Evolutionary conservation across 2,888 invertebrate genomes (phyloP).

Genomic region (Brenthis ino): DNA sequence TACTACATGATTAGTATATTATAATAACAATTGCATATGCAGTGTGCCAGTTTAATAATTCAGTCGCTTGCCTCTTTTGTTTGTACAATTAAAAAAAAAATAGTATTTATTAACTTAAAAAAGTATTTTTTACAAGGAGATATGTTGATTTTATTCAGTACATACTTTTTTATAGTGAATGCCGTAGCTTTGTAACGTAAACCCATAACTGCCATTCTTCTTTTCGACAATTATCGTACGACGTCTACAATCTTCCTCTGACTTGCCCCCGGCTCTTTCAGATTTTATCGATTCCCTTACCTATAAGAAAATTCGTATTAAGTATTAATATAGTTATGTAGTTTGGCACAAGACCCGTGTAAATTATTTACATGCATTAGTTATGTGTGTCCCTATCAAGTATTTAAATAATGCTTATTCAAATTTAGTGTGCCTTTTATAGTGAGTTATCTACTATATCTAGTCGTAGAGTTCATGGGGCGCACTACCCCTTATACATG

Average conservation of each 20-base stretch:
- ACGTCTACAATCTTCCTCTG: slow-evolving; percentile 91
- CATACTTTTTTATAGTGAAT: slow-evolving; percentile 93
- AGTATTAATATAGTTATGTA: not conserved
- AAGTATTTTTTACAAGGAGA: no score
- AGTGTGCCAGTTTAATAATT: no score
- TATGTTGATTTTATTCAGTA: not conserved
- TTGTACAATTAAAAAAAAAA: no score
- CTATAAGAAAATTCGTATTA: slow-evolving; percentile 46
- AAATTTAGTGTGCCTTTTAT: not conserved
- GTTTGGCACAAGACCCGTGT: not conserved
- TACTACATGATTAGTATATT: not conserved
- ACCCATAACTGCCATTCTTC: slow-evolving; percentile 95
- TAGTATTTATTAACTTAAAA: no score
- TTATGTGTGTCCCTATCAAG: no score
- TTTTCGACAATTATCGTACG: slow-evolving; percentile 96
- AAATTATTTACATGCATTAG: no score
- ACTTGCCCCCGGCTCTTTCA: slow-evolving; percentile 61
- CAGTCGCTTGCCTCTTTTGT: no score
- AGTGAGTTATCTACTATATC: not conserved
- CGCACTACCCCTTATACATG: slow-evolving; percentile 9
- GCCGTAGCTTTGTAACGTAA: slow-evolving; percentile 98
- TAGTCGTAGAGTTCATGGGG: not conserved
- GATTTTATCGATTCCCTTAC: slow-evolving; percentile 69
- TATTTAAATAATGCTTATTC: no score
- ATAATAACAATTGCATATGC: not conserved